A percentile compares a stretch with the other conserved stretches of the same genome.
phyloP scores from a whole-genome alignment of 2,888 invertebrate species.

The Habrosyne pyritoides region DNA sequence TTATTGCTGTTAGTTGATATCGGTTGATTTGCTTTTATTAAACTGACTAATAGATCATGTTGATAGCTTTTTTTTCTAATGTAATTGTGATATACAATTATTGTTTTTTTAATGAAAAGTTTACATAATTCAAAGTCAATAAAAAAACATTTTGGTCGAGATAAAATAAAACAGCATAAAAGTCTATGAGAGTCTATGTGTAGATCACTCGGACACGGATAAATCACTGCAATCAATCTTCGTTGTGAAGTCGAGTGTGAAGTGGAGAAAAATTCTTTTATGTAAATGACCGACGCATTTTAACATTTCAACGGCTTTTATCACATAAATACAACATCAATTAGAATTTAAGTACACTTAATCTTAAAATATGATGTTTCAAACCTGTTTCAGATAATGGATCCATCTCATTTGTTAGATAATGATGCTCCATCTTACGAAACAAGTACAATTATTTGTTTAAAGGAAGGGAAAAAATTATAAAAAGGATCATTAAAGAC shows the following conservation, averaged over 20 bases:
- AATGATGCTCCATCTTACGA: conserved; percentile 1
- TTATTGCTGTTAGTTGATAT: conserved; percentile 30
- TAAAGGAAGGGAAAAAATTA: neutral
- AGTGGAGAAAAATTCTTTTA: neutral
- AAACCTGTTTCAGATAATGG: neutral
- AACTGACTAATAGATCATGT: conserved; percentile 16
- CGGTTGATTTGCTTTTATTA: conserved; percentile 32
- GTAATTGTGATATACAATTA: neutral
- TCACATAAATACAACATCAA: conserved; percentile 5
- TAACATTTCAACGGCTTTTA: conserved; percentile 9
- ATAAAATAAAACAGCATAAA: conserved; percentile 11
- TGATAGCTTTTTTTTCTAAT: too few relatives aligned
- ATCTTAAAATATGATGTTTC: conserved; percentile 5
- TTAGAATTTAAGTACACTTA: neutral
- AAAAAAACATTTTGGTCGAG: neutral
- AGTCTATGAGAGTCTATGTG: conserved; percentile 12
- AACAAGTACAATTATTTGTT: neutral
- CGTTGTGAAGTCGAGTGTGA: conserved; percentile 30
- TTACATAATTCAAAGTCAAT: neutral
- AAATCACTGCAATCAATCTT: conserved; percentile 51
- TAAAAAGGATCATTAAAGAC: neutral
- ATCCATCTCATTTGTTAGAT: neutral
- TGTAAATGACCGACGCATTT: conserved; percentile 5
- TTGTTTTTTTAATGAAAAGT: neutral
- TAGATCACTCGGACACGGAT: conserved; percentile 29